Evolutionary conservation across 2,888 invertebrate genomes (phyloP).

Genomic region (Zele albiditarsus): DNA sequence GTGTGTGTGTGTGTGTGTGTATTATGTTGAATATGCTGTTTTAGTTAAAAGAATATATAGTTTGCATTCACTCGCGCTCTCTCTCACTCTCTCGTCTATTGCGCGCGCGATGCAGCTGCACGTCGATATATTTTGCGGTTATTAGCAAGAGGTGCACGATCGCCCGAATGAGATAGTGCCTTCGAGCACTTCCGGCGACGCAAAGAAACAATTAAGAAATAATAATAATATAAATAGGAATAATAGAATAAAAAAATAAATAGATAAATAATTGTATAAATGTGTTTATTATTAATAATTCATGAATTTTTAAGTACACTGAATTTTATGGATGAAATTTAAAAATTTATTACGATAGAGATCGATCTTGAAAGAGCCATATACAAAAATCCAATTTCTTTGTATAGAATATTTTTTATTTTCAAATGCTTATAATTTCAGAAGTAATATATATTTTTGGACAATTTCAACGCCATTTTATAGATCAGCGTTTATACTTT

Average conservation of each 20-base stretch:
- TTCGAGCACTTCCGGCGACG: background rate
- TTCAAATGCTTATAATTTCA: too few species aligned
- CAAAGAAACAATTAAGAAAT: background rate
- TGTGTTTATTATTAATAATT: background rate
- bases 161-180: conserved; percentile 1
- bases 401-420: too few species aligned
- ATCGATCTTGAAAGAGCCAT: too few species aligned
- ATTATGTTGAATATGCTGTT: background rate
- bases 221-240: background rate
- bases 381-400: too few species aligned
- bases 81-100: background rate
- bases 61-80: background rate
- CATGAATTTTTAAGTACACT: background rate
- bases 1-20: conserved; percentile 14
- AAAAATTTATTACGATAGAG: too few species aligned
- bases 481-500: too few species aligned
- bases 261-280: background rate
- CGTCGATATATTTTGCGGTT: conserved; percentile 15
- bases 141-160: conserved; percentile 12
- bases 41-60: background rate
- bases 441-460: too few species aligned
- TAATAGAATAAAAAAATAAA: background rate
- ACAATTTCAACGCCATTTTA: too few species aligned
- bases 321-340: too few species aligned
- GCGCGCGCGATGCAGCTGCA: background rate